Base-by-base conservation (phyloP, 2,888 invertebrate genomes). In the Chrysotoxum bicinctum region DNA sequence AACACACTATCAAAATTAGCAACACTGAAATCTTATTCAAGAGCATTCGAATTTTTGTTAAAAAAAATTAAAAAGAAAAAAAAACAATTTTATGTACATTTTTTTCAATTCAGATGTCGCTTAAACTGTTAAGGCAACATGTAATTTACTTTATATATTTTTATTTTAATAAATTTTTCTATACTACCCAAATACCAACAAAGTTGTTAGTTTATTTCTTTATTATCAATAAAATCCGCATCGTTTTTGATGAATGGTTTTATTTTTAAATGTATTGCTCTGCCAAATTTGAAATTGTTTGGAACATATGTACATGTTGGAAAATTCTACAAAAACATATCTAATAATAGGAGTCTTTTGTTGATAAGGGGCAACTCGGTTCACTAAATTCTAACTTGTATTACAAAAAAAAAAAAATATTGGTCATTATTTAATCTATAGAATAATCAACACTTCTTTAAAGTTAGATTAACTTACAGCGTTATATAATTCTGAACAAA, bases 141-240 rank as follows among this genome's bases (percentile, higher is more conserved):
- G 79, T 79, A 79, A 79, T 79, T 79, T 78, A 78, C 78, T 68
- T 66, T 78, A 66, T 48, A 78, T 70, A 48, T 40, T 72, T 64
- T 70, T 78, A 58, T 72, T 68, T 74, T 70, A 74, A 80, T 70
- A 74, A 84, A 74, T 64, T 69, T 74, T 69, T 68, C 60, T 69
- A 77, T 83, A 72, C 60, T 64, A 80, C 48, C 32, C 64, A 64
- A 64, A 69, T 60, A 60, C 30, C 70, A 58, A 73, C 35, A 32
- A 40, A 48, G 54, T 84, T 68, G 83, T 83, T 86, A 54, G 56
- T 56, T 76, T 32, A 52, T 40, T 76, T 80, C 19, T 73, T 16
- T 23, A 3, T 12, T 12, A 19, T 35, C 6, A 19, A 19, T 10
- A 9, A 43, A 43, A 43, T 7, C 14, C 37, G 14, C 4, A 14